Base-by-base conservation (phyloP, 2,113 vertebrate genomes). In the Octodon degus region DNA sequence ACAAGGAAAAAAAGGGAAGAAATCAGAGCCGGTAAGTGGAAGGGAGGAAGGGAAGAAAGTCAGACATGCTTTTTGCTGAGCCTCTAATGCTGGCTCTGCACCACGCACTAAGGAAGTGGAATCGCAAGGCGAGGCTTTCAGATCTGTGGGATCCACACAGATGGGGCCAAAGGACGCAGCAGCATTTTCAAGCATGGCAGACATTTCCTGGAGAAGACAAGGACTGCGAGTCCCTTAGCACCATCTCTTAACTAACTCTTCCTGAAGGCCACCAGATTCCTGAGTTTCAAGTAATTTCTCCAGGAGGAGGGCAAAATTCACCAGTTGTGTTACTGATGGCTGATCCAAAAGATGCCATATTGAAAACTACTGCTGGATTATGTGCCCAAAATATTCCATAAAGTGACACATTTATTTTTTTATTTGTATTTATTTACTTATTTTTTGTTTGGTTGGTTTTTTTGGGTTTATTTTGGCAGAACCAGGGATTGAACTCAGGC, bases 201-300 rank as follows among this genome's bases (percentile, higher is more conserved):
- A 81, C 24, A 32, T 53, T 67, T 82, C 60, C 53, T 55, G 8
- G 30, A 32, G 53, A 68, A 86, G 77, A 80, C 17, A 50, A 19
- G 50, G 32, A 40, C 37, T 22, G 65, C 7, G 32, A 76, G 37
- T 88, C 30, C 99, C 98, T 99, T 99, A 90, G 99, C 99, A 97
- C 99, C 98, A 84, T 99, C 99, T 94, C 99, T 99, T 99, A 97
- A 99, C 99, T 96, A 99, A 98, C 97, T 99, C 99, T 98, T 99
- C 99, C 84, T 99, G 99, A 96, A 99, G 99, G 98, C 99, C 99
- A 74, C 99, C 99, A 3, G 99, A 99, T 97, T 99, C 99, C 97
- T 99, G 99, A 1, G 99, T 99, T 99, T 99, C 99, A 98, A 99
- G 99, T 72, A 99, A 98, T 96, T 99, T 99, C 98, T 99, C 99